Evolutionary conservation across 1,140 invertebrate genomes (phyloP).

Genomic region (Acromyrmex charruanus): DNA sequence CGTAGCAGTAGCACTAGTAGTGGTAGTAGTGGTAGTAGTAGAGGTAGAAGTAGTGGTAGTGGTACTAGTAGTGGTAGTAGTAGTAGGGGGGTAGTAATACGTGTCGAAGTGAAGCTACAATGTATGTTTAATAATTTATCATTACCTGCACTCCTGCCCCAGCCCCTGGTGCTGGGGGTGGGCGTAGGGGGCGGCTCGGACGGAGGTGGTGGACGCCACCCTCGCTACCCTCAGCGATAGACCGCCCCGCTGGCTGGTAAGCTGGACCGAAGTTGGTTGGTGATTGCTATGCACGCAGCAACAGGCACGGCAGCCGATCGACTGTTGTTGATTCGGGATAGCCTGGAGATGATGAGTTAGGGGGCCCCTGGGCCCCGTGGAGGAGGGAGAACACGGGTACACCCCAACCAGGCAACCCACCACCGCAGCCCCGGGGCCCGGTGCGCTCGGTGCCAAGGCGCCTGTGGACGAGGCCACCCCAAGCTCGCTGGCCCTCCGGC

Average conservation of each 20-base stretch:
- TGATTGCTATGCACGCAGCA: conserved; percentile 81
- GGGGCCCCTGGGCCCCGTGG: conserved; percentile 87
- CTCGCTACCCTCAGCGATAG: conserved; percentile 86
- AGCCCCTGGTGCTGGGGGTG: conserved; percentile 86
- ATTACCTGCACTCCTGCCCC: conserved; percentile 86
- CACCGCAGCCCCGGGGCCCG: conserved; percentile 85
- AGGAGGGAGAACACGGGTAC: conserved; percentile 85
- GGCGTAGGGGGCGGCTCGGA: conserved; percentile 86
- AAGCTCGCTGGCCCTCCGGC: conserved; percentile 81
- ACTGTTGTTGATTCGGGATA: conserved; percentile 70
- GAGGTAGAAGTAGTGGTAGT: conserved; percentile 13
- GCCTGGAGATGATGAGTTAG: conserved; percentile 79
- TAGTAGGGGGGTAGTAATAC: conserved; percentile 62
- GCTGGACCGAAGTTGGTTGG: conserved; percentile 82
- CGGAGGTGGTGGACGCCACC: conserved; percentile 87
- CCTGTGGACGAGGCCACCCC: conserved; percentile 84
- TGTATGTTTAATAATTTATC: conserved; percentile 75
- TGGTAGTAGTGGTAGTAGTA: conserved; percentile 39
- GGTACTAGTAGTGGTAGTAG: conserved; percentile 31
- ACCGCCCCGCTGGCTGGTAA: conserved; percentile 85
- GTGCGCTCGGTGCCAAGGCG: conserved; percentile 84
- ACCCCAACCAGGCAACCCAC: conserved; percentile 88
- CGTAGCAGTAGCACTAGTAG: conserved; percentile 70
- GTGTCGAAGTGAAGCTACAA: conserved; percentile 75
- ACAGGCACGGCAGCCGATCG: conserved; percentile 82